Base-by-base conservation (phyloP, 2,113 vertebrate genomes). In the Siniperca chuatsi region DNA sequence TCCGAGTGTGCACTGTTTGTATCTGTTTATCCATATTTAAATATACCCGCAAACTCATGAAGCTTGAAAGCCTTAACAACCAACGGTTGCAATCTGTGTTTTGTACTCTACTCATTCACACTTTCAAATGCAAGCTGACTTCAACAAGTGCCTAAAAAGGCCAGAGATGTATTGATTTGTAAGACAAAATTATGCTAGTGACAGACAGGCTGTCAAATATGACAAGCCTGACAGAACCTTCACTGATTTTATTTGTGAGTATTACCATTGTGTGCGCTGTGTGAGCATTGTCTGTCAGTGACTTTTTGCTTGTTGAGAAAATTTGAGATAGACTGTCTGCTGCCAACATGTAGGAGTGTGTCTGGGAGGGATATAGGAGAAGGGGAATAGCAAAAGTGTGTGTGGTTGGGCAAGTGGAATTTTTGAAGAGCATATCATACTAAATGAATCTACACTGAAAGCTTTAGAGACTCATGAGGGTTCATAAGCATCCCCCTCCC, bases 31-130 rank as follows among this genome's bases (percentile, higher is more conserved):
- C 76, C 80, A 57, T 73, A 79, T 78, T 79, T 76, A 85, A 76
- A 91, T 55, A 81, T 6, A 86, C 60, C 62, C 50, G 1, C 40
- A 83, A 60, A 84, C 50, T 82, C 65, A 72, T 42, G 66, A 90
- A 81, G 76, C 79, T 86, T 25, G 70, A 85, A 89, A 93, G 72
- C 75, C 73, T 77, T 29, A 67, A 73, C 54, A 89, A 65, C 67
- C 29, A 78, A 72, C 35, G 4, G 40, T 74, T 40, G 71, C 65
- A 67, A 75, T 79, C 61, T 82, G 79, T 58, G 78, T 89, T 91
- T 69, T 58, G 35, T 13, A 29, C 52, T 71, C n/a, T 4, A 25
- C 82, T 33, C 62, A 35, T 29, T 78, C 67, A 73, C 76, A 67
- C 44, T 65, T 50, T 70, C 54, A 70, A 54, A 40, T 18, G 44